Evolutionary conservation across 2,797 vertebrate genomes (phyloP).

Genomic region (Bradypus variegatus): DNA sequence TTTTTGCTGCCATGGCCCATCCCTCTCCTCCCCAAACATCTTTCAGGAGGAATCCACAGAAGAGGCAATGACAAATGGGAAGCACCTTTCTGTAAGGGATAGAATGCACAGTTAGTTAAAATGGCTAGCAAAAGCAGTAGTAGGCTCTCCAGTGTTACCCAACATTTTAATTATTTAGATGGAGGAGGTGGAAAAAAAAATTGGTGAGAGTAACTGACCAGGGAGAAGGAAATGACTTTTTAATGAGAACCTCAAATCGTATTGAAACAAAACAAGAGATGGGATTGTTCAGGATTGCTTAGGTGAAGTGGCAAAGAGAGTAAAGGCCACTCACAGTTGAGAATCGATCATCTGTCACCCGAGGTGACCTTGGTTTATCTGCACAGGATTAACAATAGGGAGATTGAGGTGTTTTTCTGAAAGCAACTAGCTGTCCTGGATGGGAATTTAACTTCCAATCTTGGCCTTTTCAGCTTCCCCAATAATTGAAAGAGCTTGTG

Average conservation of each 20-base stretch:
- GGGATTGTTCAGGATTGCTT: not conserved
- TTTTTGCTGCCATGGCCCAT: not conserved
- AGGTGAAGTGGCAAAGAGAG: not conserved
- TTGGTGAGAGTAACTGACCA: not conserved
- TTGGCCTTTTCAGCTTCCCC: not conserved
- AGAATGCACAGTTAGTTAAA: not conserved
- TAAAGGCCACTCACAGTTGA: not conserved
- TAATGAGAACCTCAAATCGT: not conserved
- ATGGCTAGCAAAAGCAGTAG: not conserved
- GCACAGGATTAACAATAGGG: not conserved
- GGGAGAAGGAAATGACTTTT: not conserved
- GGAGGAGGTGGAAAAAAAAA: not conserved
- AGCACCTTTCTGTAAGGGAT: not conserved
- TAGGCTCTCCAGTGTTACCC: not conserved
- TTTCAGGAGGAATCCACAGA: not conserved
- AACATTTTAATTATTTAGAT: not conserved
- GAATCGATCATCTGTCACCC: not conserved
- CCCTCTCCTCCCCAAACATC: not conserved
- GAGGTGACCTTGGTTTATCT: not conserved
- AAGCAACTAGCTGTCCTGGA: not conserved
- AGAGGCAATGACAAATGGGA: not conserved
- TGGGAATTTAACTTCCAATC: not conserved
- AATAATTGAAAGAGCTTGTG: not conserved
- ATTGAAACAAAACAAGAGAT: not conserved
- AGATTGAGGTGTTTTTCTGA: slow-evolving; percentile 16